Percentiles rank a stretch among this genome's conserved stretches.
These are phyloP conservation scores for Parazoanthus darwini DNA, from an alignment of 92 coral and sea anemone species.

Conservation along the genomic window DNA sequence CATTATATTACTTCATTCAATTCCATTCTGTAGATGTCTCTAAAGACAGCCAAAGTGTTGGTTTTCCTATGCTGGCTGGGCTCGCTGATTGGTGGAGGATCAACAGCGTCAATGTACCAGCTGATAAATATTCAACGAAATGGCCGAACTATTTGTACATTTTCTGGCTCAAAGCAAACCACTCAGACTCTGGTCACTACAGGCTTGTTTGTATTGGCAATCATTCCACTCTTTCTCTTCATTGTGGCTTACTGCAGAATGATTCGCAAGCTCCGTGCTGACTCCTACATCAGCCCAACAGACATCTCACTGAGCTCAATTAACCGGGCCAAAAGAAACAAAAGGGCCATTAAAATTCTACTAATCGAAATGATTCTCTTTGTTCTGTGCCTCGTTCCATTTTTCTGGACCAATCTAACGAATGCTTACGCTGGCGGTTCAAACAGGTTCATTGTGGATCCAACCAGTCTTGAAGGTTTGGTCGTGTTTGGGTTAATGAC, in stretches of 20 bases:
- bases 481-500: constrained; percentile 20
- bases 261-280: constrained; percentile 7
- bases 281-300: constrained; percentile 1
- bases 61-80: neutral
- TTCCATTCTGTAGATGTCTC: neutral
- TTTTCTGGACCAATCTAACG: neutral
- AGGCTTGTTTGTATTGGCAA: neutral
- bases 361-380: neutral
- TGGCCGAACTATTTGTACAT: neutral
- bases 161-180: neutral
- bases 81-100: neutral
- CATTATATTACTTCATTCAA: neutral
- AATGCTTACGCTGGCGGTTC: neutral
- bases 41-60: constrained; percentile 10
- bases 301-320: constrained; percentile 12
- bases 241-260: constrained; percentile 2
- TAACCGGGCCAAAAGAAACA: constrained; percentile 24
- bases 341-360: constrained; percentile 4
- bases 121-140: neutral
- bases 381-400: constrained; percentile 8
- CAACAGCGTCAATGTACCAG: neutral
- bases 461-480: constrained; percentile 2
- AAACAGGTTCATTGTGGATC: neutral
- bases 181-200: neutral
- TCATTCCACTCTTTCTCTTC: neutral